Evolutionary conservation across 2,888 invertebrate species (phyloP).

Genomic region (Diadegma fenestrale): DNA sequence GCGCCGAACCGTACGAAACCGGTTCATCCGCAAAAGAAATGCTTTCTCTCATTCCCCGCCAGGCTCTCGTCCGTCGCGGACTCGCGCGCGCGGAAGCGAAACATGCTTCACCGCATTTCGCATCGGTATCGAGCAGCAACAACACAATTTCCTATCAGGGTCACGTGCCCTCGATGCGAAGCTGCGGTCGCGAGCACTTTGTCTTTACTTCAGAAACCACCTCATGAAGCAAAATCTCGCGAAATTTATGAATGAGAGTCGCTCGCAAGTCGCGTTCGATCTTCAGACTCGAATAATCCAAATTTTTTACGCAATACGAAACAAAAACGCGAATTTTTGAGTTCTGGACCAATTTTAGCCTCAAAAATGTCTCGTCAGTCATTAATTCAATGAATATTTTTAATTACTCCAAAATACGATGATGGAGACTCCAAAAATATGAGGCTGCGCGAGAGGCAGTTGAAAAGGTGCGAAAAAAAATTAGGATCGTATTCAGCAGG

Average conservation of each 20-base stretch:
- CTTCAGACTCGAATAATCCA: neutral
- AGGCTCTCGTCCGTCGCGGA: neutral
- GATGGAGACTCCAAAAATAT: neutral
- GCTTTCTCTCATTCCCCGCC: conserved; percentile 52
- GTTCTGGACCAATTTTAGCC: neutral
- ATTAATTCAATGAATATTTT: neutral
- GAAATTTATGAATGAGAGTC: neutral
- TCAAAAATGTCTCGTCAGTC: neutral
- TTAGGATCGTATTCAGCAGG: neutral
- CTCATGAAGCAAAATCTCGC: neutral
- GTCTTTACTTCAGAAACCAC: too few relatives aligned
- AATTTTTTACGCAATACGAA: neutral
- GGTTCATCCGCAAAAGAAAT: conserved; percentile 46
- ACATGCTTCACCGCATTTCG: conserved; percentile 8
- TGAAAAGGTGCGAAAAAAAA: neutral
- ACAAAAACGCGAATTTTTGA: neutral
- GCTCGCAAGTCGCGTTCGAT: neutral
- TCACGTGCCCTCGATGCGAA: conserved; percentile 1
- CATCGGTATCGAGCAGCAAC: conserved; percentile 27
- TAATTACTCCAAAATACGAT: neutral
- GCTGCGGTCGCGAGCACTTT: too few relatives aligned
- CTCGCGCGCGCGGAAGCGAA: neutral
- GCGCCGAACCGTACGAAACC: conserved; percentile 29
- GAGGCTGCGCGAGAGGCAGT: neutral
- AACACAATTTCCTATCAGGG: conserved; percentile 31